Conservation (phyloP, 1,140 invertebrate species). For the Drosophila auraria region DNA sequence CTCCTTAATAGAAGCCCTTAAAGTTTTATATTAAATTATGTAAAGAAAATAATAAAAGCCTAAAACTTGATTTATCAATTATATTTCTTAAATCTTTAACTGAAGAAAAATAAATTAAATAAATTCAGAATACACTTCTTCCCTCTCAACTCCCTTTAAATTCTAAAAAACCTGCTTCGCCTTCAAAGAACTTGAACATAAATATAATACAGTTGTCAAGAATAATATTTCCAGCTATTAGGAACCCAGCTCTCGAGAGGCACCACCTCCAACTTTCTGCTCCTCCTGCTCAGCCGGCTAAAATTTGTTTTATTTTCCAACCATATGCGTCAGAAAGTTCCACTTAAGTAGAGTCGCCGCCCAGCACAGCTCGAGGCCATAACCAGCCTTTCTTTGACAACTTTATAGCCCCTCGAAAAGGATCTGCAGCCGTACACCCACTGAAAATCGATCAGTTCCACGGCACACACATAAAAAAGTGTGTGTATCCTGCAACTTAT, state of each 20-base stretch:
- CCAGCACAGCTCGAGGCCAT: conserved; percentile 31
- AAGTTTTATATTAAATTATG: background rate
- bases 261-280: conserved; percentile 20
- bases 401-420: conserved; percentile 18
- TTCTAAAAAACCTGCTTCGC: background rate
- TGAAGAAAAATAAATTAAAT: too few relatives aligned
- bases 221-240: conserved; percentile 26
- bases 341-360: conserved; percentile 31
- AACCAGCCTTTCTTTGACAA: conserved; percentile 35
- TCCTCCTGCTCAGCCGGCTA: background rate
- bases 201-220: conserved; percentile 30
- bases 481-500: conserved; percentile 27
- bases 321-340: conserved; percentile 46
- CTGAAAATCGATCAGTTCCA: conserved; percentile 53
- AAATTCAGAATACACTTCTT: too few relatives aligned
- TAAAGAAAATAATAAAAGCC: too few relatives aligned
- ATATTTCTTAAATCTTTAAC: too few relatives aligned
- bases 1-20: too few relatives aligned
- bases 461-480: conserved; percentile 11
- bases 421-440: conserved; percentile 28
- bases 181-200: conserved; percentile 6
- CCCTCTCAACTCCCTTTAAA: background rate
- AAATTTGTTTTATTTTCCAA: conserved; percentile 32
- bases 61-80: too few relatives aligned
- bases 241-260: conserved; percentile 4